A percentile compares a stretch with the other conserved stretches of the same genome.
These are phyloP conservation scores for Zalophus californianus DNA, from an alignment of 2,797 vertebrate species.

Conservation along the genomic window DNA sequence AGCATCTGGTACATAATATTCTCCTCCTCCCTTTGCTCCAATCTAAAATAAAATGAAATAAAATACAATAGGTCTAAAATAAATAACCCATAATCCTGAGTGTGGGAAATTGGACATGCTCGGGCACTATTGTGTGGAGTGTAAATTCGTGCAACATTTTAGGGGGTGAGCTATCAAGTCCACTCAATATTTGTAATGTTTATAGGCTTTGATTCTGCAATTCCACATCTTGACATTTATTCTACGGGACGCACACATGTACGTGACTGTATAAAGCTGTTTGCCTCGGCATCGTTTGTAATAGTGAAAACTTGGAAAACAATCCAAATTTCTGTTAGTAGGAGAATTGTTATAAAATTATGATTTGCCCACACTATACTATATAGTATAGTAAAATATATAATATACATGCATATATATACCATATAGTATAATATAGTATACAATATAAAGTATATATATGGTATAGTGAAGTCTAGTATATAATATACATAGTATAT, in stretches of 20 bases:
- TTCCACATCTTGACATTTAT: neutral
- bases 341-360: neutral
- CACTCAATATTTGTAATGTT: neutral
- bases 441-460: neutral
- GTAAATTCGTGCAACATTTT: neutral
- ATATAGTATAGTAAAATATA: neutral
- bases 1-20: neutral
- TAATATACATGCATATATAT: neutral
- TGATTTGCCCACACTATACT: neutral
- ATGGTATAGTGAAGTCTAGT: neutral
- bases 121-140: rapidly evolving
- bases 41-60: neutral
- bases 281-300: neutral
- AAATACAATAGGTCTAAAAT: neutral
- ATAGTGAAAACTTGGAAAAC: neutral
- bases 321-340: neutral
- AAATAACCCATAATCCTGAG: neutral
- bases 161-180: neutral
- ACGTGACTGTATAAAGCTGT: neutral
- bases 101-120: neutral
- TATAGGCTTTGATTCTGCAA: neutral
- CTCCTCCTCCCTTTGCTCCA: neutral
- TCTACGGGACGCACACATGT: neutral
- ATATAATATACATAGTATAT: neutral
- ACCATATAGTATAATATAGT: neutral